Conservation (phyloP, 2,888 invertebrate species). For the Athrips mouffetella region DNA sequence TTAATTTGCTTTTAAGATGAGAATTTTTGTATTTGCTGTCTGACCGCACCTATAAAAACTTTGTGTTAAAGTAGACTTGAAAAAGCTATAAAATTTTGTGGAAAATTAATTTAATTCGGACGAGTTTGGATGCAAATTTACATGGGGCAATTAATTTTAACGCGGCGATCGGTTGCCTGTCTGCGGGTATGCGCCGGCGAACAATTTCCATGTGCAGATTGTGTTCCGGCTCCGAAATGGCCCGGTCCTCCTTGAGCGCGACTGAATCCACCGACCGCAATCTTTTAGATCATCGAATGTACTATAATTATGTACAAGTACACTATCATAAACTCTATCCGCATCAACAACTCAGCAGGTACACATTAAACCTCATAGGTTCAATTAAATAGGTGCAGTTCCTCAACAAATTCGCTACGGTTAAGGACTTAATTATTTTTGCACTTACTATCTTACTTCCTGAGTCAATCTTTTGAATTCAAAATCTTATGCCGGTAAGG, state of each 20-base stretch:
- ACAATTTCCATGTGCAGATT: slow-evolving; percentile 49
- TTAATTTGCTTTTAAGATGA: no score
- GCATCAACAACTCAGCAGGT: slow-evolving; percentile 7
- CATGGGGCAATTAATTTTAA: slow-evolving; percentile 10
- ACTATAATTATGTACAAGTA: slow-evolving; percentile 17
- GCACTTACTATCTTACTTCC: not conserved
- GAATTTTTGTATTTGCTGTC: no score
- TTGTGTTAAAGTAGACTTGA: not conserved
- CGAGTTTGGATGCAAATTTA: slow-evolving; percentile 12
- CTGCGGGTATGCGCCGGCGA: slow-evolving; percentile 33
- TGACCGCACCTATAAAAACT: not conserved
- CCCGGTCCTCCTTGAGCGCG: slow-evolving; percentile 71
- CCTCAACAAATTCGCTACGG: slow-evolving; percentile 5
- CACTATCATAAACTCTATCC: slow-evolving; percentile 6
- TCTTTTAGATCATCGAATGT: slow-evolving; percentile 61
- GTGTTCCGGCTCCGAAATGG: slow-evolving; percentile 72
- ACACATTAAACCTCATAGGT: not conserved
- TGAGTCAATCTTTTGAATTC: slow-evolving; percentile 1
- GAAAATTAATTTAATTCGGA: not conserved
- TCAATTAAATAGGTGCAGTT: slow-evolving; percentile 1
- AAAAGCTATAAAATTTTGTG: not conserved
- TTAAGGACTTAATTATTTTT: not conserved
- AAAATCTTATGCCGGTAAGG: slow-evolving; percentile 1
- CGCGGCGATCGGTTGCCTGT: slow-evolving; percentile 13
- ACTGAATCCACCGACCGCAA: slow-evolving; percentile 52